Conservation (phyloP, 2,888 invertebrate genomes). For the Hermodice carunculata region DNA sequence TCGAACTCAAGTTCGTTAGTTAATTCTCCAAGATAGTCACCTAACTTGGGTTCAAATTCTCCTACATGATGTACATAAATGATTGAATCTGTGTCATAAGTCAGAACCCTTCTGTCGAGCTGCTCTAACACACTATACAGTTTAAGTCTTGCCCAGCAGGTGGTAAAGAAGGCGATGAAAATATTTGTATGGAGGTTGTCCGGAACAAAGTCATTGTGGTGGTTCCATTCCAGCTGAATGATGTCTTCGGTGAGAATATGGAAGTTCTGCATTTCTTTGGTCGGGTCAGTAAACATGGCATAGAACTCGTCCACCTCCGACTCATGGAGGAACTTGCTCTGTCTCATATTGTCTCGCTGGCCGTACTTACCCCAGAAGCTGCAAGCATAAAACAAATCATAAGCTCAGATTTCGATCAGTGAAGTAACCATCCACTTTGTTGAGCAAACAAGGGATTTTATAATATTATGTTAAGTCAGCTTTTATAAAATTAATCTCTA, state of each 20-base stretch:
- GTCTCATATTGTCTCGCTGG: neutral
- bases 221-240: neutral
- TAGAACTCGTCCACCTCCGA: neutral
- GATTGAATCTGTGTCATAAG: slow-evolving; percentile 1
- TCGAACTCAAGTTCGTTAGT: slow-evolving; percentile 57
- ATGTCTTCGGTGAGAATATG: neutral
- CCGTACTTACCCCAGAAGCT: slow-evolving; percentile 5
- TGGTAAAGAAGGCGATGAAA: neutral
- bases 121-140: neutral
- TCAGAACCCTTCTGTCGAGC: neutral
- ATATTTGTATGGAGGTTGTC: neutral
- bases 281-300: neutral
- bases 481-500: too few relatives aligned
- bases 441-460: too few relatives aligned
- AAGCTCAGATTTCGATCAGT: too few relatives aligned
- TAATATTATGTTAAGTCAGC: too few relatives aligned
- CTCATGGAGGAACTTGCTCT: neutral
- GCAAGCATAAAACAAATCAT: too few relatives aligned
- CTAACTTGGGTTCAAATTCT: slow-evolving; percentile 41
- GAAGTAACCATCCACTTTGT: too few relatives aligned
- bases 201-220: neutral
- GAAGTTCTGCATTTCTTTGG: neutral
- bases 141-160: slow-evolving; percentile 8
- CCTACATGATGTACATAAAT: neutral
- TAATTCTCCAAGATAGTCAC: slow-evolving; percentile 61